Evolutionary conservation across 64 coral and sea anemone species (phyloP).

Genomic region (Anthopleura sola): DNA sequence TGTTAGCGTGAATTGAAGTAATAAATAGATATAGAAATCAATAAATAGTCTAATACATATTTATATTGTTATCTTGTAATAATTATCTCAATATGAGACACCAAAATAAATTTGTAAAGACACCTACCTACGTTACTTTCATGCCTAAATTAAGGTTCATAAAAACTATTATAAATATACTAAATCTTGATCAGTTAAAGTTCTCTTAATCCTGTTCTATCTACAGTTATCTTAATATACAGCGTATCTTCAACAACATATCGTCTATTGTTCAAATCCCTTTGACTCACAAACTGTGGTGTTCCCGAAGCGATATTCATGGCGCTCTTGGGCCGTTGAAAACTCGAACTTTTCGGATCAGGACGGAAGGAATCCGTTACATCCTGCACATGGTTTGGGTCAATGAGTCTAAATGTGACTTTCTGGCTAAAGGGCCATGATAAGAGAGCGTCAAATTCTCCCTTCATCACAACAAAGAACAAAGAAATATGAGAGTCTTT

Average conservation of each 20-base stretch:
- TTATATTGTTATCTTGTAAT: too few species aligned
- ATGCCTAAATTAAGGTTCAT: too few species aligned
- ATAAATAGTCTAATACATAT: too few species aligned
- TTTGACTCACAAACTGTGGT: conserved; percentile 29
- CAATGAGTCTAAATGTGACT: neutral
- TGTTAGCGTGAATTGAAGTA: too few species aligned
- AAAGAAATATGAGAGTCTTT: neutral
- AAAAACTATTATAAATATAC: too few species aligned
- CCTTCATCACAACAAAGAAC: neutral
- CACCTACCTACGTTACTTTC: too few species aligned
- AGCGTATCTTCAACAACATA: conserved; percentile 32
- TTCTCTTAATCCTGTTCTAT: conserved; percentile 11
- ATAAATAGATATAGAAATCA: too few species aligned
- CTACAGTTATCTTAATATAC: conserved; percentile 31
- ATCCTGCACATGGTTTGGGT: conserved; percentile 3
- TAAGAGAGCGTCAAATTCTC: neutral
- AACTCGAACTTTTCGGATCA: conserved; percentile 27
- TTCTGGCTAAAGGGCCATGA: neutral
- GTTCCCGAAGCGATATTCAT: conserved; percentile 57
- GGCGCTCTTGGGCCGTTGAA: conserved; percentile 18
- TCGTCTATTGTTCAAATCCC: neutral
- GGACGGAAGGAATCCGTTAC: conserved; percentile 16
- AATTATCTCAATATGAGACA: too few species aligned
- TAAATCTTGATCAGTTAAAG: too few species aligned
- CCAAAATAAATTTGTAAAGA: too few species aligned